Evolutionary conservation across 2,113 vertebrate species (phyloP).

Genomic region (Sporophila hypoxantha): DNA sequence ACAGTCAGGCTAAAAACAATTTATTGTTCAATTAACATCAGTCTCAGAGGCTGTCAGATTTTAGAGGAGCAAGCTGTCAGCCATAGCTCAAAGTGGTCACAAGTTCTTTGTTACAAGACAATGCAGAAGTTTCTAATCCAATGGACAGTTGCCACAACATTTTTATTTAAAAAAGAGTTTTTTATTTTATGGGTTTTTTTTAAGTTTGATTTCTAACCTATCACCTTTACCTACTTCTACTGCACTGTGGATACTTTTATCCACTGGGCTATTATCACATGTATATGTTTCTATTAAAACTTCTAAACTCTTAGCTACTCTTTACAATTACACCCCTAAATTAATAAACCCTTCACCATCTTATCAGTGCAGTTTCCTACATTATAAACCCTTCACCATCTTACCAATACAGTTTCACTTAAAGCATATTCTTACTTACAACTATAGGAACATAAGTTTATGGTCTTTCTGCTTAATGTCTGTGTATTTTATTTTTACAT

Average conservation of each 20-base stretch:
- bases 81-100: background rate
- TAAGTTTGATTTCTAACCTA: background rate
- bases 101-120: background rate
- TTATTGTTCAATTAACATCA: background rate
- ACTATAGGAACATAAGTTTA: background rate
- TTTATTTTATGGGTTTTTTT: too few species aligned
- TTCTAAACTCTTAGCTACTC: background rate
- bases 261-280: background rate
- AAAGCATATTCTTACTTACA: background rate
- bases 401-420: background rate
- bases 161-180: background rate
- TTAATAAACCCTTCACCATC: background rate
- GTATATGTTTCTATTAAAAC: background rate
- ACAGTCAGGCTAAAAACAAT: background rate
- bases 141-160: background rate
- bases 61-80: background rate
- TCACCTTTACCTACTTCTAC: background rate
- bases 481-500: background rate
- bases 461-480: background rate
- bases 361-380: background rate
- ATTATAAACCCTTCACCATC: background rate
- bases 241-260: background rate
- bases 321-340: background rate
- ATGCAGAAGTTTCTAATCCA: background rate
- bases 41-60: background rate